Evolutionary conservation across 2,888 invertebrate genomes (phyloP).

Genomic region (Diaperis boleti): DNA sequence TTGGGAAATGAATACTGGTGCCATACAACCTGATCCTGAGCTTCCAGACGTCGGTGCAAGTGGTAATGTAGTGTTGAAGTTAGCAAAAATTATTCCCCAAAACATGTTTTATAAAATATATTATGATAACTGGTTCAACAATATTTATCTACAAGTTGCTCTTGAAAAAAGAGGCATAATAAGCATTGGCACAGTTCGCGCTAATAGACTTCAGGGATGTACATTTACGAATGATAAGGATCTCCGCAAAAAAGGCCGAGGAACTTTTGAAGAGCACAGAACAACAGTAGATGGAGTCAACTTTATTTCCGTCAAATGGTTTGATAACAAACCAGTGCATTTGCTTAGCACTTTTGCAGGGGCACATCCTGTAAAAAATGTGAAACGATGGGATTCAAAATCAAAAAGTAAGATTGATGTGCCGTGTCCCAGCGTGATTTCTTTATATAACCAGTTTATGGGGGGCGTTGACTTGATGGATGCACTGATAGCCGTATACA

Average conservation of each 20-base stretch:
- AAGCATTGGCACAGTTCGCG: neutral
- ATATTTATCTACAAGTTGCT: neutral
- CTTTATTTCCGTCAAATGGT: neutral
- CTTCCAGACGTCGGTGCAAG: neutral
- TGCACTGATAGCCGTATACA: slow-evolving; percentile 33
- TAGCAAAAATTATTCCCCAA: neutral
- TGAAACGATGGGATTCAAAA: neutral
- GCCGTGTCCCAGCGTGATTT: slow-evolving; percentile 12
- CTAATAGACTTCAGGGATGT: neutral
- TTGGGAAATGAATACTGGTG: neutral
- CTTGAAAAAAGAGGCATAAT: neutral
- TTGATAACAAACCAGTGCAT: neutral
- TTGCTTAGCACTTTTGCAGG: neutral
- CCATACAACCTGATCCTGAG: neutral
- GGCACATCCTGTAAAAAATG: neutral
- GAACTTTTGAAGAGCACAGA: too few species aligned
- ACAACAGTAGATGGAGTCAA: too few species aligned
- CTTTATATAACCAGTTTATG: slow-evolving; percentile 49
- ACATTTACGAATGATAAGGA: neutral
- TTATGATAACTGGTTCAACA: neutral
- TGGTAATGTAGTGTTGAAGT: neutral
- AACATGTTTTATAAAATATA: neutral
- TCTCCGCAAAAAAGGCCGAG: neutral
- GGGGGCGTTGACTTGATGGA: slow-evolving; percentile 43
- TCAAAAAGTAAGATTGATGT: neutral